phyloP scores from a whole-genome alignment of 2,888 invertebrate species.

The Orchesellides sinensis region DNA sequence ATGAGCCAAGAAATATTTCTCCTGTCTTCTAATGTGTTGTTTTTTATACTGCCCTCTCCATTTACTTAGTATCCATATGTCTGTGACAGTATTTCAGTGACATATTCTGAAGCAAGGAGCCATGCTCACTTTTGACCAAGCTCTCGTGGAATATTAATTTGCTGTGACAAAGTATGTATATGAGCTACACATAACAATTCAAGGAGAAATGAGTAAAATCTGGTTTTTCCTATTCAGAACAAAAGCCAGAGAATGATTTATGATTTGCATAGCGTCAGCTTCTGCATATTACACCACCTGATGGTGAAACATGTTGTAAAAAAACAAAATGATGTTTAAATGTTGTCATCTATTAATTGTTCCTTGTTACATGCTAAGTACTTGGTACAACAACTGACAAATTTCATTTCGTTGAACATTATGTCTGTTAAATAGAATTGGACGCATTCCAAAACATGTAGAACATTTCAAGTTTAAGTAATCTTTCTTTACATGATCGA shows the following conservation, averaged over 20 bases:
- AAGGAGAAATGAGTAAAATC: not conserved
- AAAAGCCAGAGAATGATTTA: not conserved
- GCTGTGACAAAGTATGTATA: not conserved
- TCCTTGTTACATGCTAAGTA: not conserved
- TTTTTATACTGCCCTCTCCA: not conserved
- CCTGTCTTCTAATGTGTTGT: constrained; percentile 7
- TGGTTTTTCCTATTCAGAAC: not conserved
- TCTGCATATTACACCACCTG: not conserved
- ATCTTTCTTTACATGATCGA: too few species aligned
- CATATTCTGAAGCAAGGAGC: not conserved
- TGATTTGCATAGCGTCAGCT: not conserved
- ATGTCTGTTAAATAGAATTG: not conserved
- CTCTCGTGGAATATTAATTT: not conserved
- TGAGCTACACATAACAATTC: too few species aligned
- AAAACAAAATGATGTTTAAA: not conserved
- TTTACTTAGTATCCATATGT: not conserved
- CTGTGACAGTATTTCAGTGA: not conserved
- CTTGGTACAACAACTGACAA: constrained; percentile 25
- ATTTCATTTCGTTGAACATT: too few species aligned
- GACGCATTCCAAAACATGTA: too few species aligned
- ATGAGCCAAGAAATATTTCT: constrained; percentile 50
- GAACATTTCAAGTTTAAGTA: too few species aligned
- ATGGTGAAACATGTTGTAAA: not conserved
- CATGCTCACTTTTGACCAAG: not conserved
- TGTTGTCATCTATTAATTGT: not conserved